These are phyloP conservation scores for Triplophysa bombifrons DNA, from an alignment of 2,797 vertebrate species.

Conservation along the genomic window DNA sequence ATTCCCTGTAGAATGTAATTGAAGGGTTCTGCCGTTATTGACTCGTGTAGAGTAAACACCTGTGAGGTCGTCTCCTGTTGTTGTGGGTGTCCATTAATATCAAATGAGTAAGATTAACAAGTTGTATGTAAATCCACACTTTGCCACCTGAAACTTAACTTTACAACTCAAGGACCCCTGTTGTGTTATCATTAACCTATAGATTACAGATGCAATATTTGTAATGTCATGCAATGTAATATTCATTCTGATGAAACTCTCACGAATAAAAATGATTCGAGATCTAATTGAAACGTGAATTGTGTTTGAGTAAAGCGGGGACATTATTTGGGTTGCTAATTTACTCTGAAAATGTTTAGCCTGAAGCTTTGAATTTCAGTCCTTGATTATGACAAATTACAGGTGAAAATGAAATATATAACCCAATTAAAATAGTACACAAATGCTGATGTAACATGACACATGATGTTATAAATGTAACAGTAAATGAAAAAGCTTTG, in stretches of 20 bases:
- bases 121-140: conserved; percentile 28
- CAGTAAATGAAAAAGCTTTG: background rate
- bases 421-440: background rate
- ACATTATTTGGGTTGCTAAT: background rate
- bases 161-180: background rate
- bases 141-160: background rate
- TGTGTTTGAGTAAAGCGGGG: background rate
- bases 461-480: background rate
- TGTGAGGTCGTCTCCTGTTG: conserved; percentile 71
- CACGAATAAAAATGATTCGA: background rate
- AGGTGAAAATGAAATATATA: background rate
- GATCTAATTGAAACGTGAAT: background rate
- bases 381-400: background rate
- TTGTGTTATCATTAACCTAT: conserved; percentile 15
- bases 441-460: background rate
- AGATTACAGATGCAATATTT: background rate
- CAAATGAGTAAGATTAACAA: conserved; percentile 68
- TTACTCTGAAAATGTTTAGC: background rate
- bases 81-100: conserved; percentile 71
- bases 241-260: background rate
- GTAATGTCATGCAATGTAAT: background rate
- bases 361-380: background rate
- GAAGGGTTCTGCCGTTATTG: conserved; percentile 74
- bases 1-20: conserved; percentile 71
- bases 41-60: conserved; percentile 75